Conservation (phyloP, 2,113 vertebrate species). For the Sterrhoptilus dennistouni region DNA sequence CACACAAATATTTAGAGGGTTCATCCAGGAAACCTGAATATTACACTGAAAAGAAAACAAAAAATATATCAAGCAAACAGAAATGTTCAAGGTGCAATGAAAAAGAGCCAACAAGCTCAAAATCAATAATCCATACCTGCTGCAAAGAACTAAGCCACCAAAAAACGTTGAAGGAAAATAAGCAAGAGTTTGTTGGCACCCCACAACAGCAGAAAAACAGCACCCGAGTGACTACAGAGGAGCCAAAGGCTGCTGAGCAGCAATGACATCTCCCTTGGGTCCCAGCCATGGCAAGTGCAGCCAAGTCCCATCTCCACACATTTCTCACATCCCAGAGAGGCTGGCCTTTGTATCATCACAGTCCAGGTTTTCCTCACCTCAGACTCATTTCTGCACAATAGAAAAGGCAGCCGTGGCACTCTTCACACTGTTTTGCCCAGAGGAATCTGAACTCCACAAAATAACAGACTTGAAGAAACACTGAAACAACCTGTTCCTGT, state of each 20-base stretch:
- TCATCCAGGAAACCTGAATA: background rate
- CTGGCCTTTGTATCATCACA: background rate
- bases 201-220: background rate
- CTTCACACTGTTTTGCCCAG: background rate
- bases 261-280: background rate
- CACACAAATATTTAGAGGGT: background rate
- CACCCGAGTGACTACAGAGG: background rate
- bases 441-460: background rate
- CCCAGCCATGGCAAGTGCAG: background rate
- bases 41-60: background rate
- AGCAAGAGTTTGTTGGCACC: background rate
- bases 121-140: background rate
- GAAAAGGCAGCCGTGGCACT: background rate
- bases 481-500: background rate
- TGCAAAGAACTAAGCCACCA: background rate
- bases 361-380: background rate
- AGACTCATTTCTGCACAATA: background rate
- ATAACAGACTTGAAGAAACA: background rate
- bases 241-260: fast-evolving
- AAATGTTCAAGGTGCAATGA: background rate
- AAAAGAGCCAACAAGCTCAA: background rate
- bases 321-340: background rate
- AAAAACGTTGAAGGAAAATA: background rate
- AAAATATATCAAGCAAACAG: background rate
- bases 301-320: background rate